Evolutionary conservation across 2,113 vertebrate genomes (phyloP), one percentile per base, ranked within the genome.

Genomic region (Festucalex cinctus): DNA sequence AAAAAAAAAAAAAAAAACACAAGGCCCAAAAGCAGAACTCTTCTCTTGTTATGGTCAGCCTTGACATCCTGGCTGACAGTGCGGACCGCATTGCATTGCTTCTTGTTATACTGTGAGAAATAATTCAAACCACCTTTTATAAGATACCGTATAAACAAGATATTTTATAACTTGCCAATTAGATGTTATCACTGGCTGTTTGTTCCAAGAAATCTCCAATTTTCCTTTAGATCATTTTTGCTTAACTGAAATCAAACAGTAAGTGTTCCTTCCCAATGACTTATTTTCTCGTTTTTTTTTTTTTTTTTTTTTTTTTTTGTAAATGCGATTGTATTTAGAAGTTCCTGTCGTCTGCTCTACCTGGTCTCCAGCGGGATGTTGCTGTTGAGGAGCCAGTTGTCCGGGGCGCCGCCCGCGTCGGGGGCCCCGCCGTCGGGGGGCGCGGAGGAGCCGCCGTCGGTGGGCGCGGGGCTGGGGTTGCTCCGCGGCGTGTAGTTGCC

Each of bases 371-470:
- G 91, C 0, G 97, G 97, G 81, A 99, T 98, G 94, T 98, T 99
- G 83, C 96, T 99, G 92, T 99, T 99, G 83, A 99, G 95, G 10
- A 99, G 92, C 97, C 97, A 99, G 92, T 96, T 98, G 93, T 99
- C 97, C 88, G 95, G 96, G 65, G 92, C 87, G 51, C 95, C 94
- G 35, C 92, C 83, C 2, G 93, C 91, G 73, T 98, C 96, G 75
- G 92, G 95, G 14, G 89, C 87, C 8, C 93, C 83, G 59, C 92
- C 93, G 70, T 99, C 97, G 20, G 95, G 94, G 1, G 94, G 95
- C 35, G 90, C 90, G 1, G 97, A 98, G 87, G 54, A 57, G 13
- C 54, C 54, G 54, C 94, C 94, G 86, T 99, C 96, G 0, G 96
- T 98, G 67, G 95, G 96, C 2, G 94, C 95, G 0, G 96, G 97